Percentiles rank a stretch among this genome's conserved stretches.
These are phyloP conservation scores for Lagopus muta DNA, from an alignment of 2,113 vertebrate species.

Conservation along the genomic window DNA sequence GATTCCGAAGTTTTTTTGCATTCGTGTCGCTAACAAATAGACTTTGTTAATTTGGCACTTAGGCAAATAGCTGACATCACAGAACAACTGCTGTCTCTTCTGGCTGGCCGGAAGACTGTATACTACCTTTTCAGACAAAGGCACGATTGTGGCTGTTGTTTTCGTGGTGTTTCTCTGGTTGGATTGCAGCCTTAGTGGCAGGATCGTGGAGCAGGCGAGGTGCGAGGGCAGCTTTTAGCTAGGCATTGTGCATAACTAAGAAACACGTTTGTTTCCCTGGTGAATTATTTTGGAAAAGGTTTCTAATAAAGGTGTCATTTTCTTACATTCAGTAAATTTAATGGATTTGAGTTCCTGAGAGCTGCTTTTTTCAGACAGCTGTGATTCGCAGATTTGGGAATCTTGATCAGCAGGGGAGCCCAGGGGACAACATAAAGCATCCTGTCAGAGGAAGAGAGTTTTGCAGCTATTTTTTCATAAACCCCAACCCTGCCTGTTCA, in stretches of 20 bases:
- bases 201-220: not conserved
- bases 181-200: not conserved
- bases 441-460: not conserved
- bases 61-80: not conserved
- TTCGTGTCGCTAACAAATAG: not conserved
- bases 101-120: not conserved
- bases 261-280: not conserved
- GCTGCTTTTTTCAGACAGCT: not conserved
- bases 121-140: slow-evolving; percentile 43
- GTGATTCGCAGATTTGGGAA: not conserved
- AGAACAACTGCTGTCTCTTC: not conserved
- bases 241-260: not conserved
- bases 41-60: not conserved
- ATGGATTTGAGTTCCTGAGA: not conserved
- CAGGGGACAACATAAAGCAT: not conserved
- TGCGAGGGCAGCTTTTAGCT: not conserved
- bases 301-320: not conserved
- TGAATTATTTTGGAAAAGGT: not conserved
- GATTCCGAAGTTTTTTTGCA: not conserved
- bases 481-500: not conserved
- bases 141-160: not conserved
- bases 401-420: not conserved
- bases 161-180: not conserved
- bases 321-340: not conserved
- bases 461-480: not conserved